Conservation (phyloP, 1,140 invertebrate genomes). For the Lerema accius region DNA sequence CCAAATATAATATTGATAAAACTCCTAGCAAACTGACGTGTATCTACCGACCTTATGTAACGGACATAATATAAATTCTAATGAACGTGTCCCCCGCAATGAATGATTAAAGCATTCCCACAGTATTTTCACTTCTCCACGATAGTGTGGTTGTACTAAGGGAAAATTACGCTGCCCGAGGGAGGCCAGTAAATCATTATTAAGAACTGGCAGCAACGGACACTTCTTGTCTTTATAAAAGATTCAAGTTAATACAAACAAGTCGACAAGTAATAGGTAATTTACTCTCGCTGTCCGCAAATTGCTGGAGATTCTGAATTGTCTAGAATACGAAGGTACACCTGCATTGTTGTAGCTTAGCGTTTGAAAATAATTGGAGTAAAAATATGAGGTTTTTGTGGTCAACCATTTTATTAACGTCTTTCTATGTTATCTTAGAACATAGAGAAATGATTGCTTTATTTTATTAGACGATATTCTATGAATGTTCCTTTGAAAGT, state of each 20-base stretch:
- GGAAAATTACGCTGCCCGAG: conserved; percentile 73
- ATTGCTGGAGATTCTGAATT: conserved; percentile 9
- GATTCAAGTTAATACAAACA: conserved; percentile 75
- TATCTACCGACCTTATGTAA: not conserved
- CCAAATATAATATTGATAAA: too few relatives aligned
- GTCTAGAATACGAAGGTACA: too few relatives aligned
- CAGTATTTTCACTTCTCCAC: conserved; percentile 75
- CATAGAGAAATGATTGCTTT: too few relatives aligned
- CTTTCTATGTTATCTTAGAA: too few relatives aligned
- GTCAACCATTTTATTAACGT: too few relatives aligned
- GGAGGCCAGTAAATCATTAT: conserved; percentile 77
- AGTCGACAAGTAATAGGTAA: conserved; percentile 55
- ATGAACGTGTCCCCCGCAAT: conserved; percentile 63
- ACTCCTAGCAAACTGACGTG: not conserved
- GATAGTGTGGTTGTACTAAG: conserved; percentile 65
- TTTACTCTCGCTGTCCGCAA: conserved; percentile 12
- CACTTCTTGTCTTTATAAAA: conserved; percentile 73
- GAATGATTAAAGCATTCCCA: conserved; percentile 76
- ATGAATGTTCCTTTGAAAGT: too few relatives aligned
- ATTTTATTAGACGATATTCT: too few relatives aligned
- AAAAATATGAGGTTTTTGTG: too few relatives aligned
- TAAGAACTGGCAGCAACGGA: conserved; percentile 58
- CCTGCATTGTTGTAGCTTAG: too few relatives aligned
- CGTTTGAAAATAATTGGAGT: too few relatives aligned
- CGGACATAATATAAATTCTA: conserved; percentile 69